Evolutionary conservation across 2,113 vertebrate species (phyloP).

Genomic region (Cheilinus undulatus): DNA sequence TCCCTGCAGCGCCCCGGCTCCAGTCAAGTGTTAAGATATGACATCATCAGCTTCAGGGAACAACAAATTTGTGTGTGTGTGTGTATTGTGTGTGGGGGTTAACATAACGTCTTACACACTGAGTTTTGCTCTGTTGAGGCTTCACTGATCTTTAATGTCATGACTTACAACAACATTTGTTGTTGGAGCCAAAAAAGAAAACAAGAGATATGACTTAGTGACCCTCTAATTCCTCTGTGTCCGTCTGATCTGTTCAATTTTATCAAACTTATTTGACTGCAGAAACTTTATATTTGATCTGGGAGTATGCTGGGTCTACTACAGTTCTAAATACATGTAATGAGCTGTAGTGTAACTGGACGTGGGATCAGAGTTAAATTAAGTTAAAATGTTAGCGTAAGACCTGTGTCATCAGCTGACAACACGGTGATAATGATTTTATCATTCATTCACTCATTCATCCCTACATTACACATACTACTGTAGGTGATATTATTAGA

Average conservation of each 20-base stretch:
- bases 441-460: too few relatives aligned
- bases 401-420: too few relatives aligned
- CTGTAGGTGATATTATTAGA: too few relatives aligned
- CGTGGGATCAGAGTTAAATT: background rate
- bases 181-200: background rate
- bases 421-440: too few relatives aligned
- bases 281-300: background rate
- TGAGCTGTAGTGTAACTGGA: background rate
- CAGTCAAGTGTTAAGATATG: conserved; percentile 39
- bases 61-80: background rate
- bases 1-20: conserved; percentile 17
- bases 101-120: background rate
- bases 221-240: background rate
- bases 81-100: background rate
- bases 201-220: background rate
- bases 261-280: background rate
- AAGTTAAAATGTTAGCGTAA: background rate
- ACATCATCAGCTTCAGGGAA: conserved; percentile 48
- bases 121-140: background rate
- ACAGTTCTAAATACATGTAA: background rate
- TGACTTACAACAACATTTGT: background rate
- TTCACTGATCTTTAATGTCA: background rate
- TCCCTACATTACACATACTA: too few relatives aligned
- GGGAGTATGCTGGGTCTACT: background rate
- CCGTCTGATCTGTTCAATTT: background rate